Evolutionary conservation across 2,113 vertebrate genomes (phyloP), one percentile per base, ranked within the genome.

Genomic region (Thryonomys swinderianus): DNA sequence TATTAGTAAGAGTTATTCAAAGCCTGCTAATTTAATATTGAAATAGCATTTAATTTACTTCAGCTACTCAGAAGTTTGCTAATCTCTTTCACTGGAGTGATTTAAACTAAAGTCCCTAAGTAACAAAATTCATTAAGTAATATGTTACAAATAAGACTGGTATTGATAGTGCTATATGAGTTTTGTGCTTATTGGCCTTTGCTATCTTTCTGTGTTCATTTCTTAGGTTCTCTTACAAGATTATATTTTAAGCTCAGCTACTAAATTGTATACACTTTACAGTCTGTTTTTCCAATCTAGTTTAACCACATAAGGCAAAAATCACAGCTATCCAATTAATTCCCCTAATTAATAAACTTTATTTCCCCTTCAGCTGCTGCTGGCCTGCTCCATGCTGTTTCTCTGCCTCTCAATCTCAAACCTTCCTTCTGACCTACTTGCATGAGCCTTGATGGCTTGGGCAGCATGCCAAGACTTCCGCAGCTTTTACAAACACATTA

Each of bases 401-500:
- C 40, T 67, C n/a, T 85, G 62, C 74, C n/a, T 76, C 14, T 51
- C 42, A 14, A 13, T 74, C 78, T 42, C 55, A 14, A 30, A 34
- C 21, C 71, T 96, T 83, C 40, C 55, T 21, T 80, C 59, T 1
- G 21, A 94, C 83, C 91, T 84, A 40, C 48, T 95, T 94, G 45
- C 66, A 67, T 9, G 14, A 23, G 91, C 27, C 57, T 76, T 66
- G 73, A 89, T 78, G 80, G 53, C 61, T 66, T 84, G 79, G 95
- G 88, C 92, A 86, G 37, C 34, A 30, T 12, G 92, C 96, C 95
- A 95, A 71, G 82, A 87, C 86, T 94, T 95, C 86, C 55, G 62
- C 91, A 95, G 90, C 85, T 92, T 96, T 96, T 86, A 87, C 95
- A 95, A 93, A 95, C 82, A 93, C 93, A 95, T 96, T 94, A 96